Base-by-base conservation (phyloP, 2,888 invertebrate genomes). In the Synanthedon vespiformis region DNA sequence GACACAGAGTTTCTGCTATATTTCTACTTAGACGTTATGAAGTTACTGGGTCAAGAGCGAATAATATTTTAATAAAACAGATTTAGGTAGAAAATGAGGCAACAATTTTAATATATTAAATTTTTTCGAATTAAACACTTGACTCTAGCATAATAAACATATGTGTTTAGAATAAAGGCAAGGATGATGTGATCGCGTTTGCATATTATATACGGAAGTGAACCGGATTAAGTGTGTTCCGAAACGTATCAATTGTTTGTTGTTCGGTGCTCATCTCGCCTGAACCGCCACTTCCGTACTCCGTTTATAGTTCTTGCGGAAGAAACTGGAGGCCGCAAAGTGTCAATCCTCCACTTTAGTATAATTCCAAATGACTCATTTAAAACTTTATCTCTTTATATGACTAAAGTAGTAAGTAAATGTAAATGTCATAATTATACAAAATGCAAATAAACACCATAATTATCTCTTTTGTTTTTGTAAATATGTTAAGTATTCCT, bases 301-400 rank as follows among this genome's bases (percentile, higher is more conserved):
- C 82, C 74, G 74, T 77, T 77, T 84, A 81, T 81, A 83, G 83
- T 72, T 68, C 58, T 70, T 62, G 63, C 85, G 85, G 85, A 85
- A 83, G 79, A 77, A 61, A 61, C 65, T 59, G 70, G 75, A 84
- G 85, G 83, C 61, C 78, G 59, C 60, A 5, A 16, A 16, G 4
- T 48, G 22, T 48, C 18, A 22, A 48, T 16, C 44, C 44, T 12
- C 44, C 14, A 44, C 34, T 44, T 44, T 44, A 14, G 44, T 44
- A 12, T 34, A 34, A 34, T 34, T 34, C 34, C 6, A 34, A 34
- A 34, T 34, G 34, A 34, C 2, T 34, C 34, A 34, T 10, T 34
- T 34, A 10, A 8, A 34, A 34, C 34, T 34, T 34, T 34, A 34
- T 34, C 34, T 34, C 10, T 34, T 34, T 34, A 34, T 34, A 10